Evolutionary conservation across 2,113 vertebrate genomes (phyloP).

Genomic region (Uria aalge): DNA sequence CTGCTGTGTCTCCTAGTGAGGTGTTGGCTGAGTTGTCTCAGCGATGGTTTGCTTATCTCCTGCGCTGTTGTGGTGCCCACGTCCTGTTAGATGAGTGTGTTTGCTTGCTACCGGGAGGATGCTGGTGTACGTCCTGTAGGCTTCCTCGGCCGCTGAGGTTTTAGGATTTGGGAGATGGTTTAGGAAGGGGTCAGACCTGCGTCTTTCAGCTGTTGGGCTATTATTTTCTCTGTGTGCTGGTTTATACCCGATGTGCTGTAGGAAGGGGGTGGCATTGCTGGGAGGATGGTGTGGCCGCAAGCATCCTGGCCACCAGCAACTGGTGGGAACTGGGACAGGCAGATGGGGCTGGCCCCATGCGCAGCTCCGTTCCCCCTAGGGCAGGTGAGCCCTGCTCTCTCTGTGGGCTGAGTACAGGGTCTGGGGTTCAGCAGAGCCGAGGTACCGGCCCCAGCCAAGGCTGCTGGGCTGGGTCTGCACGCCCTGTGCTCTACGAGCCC

Average conservation of each 20-base stretch:
- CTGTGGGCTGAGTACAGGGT: background rate
- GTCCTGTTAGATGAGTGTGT: fast-evolving
- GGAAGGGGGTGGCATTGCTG: background rate
- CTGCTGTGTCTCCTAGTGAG: background rate
- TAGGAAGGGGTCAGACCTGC: background rate
- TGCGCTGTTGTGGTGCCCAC: fast-evolving
- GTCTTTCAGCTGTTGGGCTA: background rate
- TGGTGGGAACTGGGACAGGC: background rate
- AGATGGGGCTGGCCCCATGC: background rate
- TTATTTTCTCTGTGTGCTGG: background rate
- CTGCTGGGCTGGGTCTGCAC: background rate
- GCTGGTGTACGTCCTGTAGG: background rate
- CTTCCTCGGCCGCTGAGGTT: fast-evolving
- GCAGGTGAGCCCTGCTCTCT: background rate
- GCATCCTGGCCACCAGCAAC: background rate
- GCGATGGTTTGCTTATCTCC: background rate
- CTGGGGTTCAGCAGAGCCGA: background rate
- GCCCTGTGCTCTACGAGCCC: background rate
- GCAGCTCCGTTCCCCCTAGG: no score
- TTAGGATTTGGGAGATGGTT: background rate
- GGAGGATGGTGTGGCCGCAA: background rate
- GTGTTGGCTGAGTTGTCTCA: background rate
- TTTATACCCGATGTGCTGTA: background rate
- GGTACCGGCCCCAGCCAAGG: background rate
- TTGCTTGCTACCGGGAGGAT: background rate